Percentiles rank a stretch among this genome's conserved stretches.
Conservation (phyloP, 2,888 invertebrate genomes). For the Drosophila subsilvestris region DNA sequence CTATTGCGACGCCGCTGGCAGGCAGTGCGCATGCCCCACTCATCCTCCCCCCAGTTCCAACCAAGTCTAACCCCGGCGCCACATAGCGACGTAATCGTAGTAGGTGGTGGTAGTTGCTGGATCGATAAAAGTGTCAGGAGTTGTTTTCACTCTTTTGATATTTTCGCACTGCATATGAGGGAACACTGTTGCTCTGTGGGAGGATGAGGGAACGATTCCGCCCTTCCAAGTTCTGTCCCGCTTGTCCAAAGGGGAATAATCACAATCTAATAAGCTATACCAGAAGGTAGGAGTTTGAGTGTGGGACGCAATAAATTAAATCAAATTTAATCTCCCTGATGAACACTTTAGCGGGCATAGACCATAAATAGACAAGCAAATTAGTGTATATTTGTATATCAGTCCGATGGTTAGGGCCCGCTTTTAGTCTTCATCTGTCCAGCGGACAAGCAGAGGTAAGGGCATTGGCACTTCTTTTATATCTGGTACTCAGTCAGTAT, state of each 20-base stretch:
- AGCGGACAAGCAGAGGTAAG: background rate
- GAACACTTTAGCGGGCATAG: too few species aligned
- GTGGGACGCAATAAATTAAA: background rate
- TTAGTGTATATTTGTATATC: too few species aligned
- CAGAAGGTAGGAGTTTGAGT: background rate
- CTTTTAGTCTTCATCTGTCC: background rate
- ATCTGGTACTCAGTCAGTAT: too few species aligned
- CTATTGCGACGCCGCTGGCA: constrained; percentile 40
- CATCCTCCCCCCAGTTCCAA: constrained; percentile 1
- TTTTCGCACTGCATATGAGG: background rate
- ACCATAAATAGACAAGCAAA: background rate
- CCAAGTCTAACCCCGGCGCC: constrained; percentile 64
- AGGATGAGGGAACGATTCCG: background rate
- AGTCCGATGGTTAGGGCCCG: too few species aligned
- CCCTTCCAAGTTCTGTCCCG: background rate
- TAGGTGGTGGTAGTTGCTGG: constrained; percentile 58
- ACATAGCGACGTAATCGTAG: constrained; percentile 74
- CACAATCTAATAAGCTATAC: background rate
- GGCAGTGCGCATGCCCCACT: constrained; percentile 57
- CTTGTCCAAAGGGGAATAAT: background rate
- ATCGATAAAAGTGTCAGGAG: constrained; percentile 67
- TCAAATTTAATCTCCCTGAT: background rate
- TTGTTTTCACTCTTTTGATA: background rate
- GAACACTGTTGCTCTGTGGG: constrained; percentile 26
- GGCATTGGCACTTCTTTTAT: too few species aligned